These are phyloP conservation scores for Barbus barbus DNA, from an alignment of 2,113 vertebrate genomes.

Conservation along the genomic window DNA sequence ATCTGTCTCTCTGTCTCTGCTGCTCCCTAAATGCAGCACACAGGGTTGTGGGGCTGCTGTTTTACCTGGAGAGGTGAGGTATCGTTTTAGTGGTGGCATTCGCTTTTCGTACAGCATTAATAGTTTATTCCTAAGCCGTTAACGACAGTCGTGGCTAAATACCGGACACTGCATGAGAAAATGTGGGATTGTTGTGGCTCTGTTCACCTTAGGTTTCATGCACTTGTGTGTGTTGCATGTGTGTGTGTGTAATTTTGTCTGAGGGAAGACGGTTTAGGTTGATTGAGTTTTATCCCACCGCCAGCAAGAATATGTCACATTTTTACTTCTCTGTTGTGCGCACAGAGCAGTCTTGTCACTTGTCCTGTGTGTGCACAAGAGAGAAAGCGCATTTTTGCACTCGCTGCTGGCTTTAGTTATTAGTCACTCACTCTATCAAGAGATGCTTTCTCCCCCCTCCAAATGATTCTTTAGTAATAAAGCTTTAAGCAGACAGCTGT, in stretches of 20 bases:
- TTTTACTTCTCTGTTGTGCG: conserved; percentile 72
- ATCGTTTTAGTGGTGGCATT: conserved; percentile 19
- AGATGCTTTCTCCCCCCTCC: conserved; percentile 59
- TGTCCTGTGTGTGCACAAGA: not conserved
- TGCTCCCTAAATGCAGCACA: conserved; percentile 34
- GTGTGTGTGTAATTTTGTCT: conserved; percentile 52
- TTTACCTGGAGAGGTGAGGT: conserved; percentile 38
- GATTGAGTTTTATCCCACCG: conserved; percentile 74
- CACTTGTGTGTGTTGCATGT: not conserved
- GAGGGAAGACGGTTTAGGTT: conserved; percentile 50
- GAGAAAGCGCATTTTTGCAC: conserved; percentile 59
- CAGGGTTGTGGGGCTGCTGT: conserved; percentile 30
- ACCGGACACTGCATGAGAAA: not conserved
- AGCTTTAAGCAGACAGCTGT: conserved; percentile 80
- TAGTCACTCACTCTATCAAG: conserved; percentile 74
- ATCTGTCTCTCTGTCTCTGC: conserved; percentile 55
- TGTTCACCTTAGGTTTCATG: not conserved
- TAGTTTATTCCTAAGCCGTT: not conserved
- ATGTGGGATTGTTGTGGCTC: not conserved
- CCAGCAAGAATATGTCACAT: conserved; percentile 75
- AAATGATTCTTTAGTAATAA: conserved; percentile 78
- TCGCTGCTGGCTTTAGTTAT: conserved; percentile 79
- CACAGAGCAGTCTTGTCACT: conserved; percentile 67
- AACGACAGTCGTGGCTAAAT: not conserved
- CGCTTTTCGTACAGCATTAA: not conserved